Percentiles rank a stretch among this genome's conserved stretches.
These are phyloP conservation scores for Lamellibrachia luymesi DNA, from an alignment of 1,140 invertebrate species.

Conservation along the genomic window DNA sequence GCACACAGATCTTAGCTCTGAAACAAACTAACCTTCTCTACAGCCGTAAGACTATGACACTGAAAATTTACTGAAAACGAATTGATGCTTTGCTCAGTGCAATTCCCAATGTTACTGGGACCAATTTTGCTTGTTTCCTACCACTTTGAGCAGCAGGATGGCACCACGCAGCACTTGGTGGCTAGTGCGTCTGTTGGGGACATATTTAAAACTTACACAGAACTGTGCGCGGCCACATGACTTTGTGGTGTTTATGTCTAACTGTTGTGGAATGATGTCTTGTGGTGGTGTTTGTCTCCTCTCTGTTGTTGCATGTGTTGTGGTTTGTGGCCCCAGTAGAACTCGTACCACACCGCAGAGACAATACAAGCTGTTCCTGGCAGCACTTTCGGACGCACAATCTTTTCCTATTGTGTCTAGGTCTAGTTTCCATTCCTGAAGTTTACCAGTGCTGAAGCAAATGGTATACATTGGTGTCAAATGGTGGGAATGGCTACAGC, in stretches of 20 bases:
- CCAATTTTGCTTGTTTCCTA: background rate
- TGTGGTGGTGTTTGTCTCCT: background rate
- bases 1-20: background rate
- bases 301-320: background rate
- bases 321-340: background rate
- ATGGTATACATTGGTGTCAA: background rate
- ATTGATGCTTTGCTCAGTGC: background rate
- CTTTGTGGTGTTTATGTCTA: background rate
- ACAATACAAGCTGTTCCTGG: too few species aligned
- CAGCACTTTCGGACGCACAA: background rate
- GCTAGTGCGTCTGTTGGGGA: background rate
- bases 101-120: background rate
- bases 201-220: slow-evolving; percentile 1
- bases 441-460: background rate
- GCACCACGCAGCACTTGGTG: background rate
- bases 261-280: background rate
- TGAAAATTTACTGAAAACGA: background rate
- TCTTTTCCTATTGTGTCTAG: background rate
- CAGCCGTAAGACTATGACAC: background rate
- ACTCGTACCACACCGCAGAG: too few species aligned
- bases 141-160: background rate
- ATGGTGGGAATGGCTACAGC: background rate
- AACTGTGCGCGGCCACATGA: background rate
- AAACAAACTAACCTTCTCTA: background rate
- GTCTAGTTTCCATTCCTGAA: background rate